Base-by-base conservation (phyloP, 1,140 invertebrate species). In the Drosophila novamexicana region DNA sequence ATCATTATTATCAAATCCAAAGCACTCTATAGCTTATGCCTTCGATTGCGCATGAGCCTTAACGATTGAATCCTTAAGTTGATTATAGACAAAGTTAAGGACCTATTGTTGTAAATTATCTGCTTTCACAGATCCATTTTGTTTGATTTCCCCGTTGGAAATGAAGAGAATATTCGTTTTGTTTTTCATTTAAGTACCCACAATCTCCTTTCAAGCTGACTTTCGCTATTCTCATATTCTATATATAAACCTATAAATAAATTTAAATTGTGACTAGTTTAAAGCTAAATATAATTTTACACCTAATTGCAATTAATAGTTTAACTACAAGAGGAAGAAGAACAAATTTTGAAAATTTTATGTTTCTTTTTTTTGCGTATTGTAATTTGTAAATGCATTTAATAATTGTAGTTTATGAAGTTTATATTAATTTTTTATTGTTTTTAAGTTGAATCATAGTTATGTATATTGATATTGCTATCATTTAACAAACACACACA, bases 341-440 rank as follows among this genome's bases (percentile, higher is more conserved):
- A 79, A 79, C 45, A 70, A 73, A 58, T 75, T 81, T 81, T 81
- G 71, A 77, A 71, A 61, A 59, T 69, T 78, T 77, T 77, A 69
- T 45, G 61, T 68, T 81, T 64, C 42, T 22, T 49, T 45, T 54
- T 37, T 45, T 62, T 47, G 39, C 63, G 65, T 72, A 76, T 66
- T 72, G 61, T 67, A 57, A 86, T 76, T 79, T 86, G 64, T 77
- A 79, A 67, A 81, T 78, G 82, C 78, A 86, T 81, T 86, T 86
- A 86, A 82, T 81, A 81, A 53, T 79, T 85, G 69, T 84, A 85
- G 85, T 81, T 81, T 75, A 54, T 75, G 57, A 65, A 78, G 61
- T 79, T 81, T 65, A 62, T 63, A 66, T 74, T 84, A 77, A 22
- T 77, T 66, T 80, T 85, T 88, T 83, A 79, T 84, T 78, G 80